These are phyloP conservation scores for Battus philenor DNA, from an alignment of 1,140 invertebrate genomes.

Conservation along the genomic window DNA sequence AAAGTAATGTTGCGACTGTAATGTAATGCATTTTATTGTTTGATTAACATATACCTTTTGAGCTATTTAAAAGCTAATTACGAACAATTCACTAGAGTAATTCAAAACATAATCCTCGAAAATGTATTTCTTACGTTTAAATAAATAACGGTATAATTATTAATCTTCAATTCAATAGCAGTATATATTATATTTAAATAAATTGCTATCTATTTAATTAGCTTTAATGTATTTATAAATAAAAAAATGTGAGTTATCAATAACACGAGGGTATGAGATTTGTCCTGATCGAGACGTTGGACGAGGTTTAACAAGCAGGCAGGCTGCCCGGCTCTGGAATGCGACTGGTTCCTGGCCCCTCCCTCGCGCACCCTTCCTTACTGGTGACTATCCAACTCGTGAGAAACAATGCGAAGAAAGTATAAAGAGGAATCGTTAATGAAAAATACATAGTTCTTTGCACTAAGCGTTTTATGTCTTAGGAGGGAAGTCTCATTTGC, in stretches of 20 bases:
- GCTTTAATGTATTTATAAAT: no score
- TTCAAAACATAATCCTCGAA: no score
- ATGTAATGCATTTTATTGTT: conserved; percentile 5
- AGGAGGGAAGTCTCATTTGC: conserved; percentile 33
- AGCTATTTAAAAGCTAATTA: not conserved
- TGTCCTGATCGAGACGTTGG: conserved; percentile 23
- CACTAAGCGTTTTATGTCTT: conserved; percentile 13
- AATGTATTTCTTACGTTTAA: no score
- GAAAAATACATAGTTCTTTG: not conserved
- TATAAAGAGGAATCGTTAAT: conserved; percentile 8
- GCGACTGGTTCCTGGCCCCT: conserved; percentile 37
- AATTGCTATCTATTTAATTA: no score
- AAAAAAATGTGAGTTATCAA: no score
- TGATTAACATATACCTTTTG: conserved; percentile 7
- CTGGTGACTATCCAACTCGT: conserved; percentile 24
- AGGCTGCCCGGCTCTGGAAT: conserved; percentile 33
- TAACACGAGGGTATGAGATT: conserved; percentile 20
- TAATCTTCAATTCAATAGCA: no score
- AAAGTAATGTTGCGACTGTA: no score
- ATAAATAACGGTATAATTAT: no score
- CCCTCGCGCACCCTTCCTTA: conserved; percentile 21
- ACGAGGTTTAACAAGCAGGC: conserved; percentile 26
- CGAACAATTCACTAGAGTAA: conserved; percentile 1
- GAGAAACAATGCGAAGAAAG: conserved; percentile 27
- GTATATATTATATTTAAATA: no score